Conservation (phyloP, 1,140 invertebrate species). For the Centruroides vittatus region DNA sequence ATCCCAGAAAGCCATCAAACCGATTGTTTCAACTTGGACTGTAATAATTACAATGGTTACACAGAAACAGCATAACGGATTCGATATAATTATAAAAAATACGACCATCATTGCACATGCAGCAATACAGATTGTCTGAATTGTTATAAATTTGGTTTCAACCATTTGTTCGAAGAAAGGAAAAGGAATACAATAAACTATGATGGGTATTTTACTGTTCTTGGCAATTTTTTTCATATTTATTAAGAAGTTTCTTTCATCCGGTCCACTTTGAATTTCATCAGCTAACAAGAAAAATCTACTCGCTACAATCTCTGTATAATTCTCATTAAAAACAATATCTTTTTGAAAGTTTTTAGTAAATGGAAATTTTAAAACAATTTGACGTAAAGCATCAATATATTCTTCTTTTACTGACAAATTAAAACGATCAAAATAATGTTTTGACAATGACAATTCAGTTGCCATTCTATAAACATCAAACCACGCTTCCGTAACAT, state of each 20-base stretch:
- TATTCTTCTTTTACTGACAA: conserved; percentile 58
- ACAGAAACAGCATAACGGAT: conserved; percentile 80
- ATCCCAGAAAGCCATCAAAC: conserved; percentile 89
- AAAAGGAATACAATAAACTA: conserved; percentile 84
- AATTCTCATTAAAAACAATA: conserved; percentile 60
- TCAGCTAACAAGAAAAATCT: conserved; percentile 75
- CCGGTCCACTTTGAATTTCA: conserved; percentile 73
- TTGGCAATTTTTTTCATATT: conserved; percentile 58
- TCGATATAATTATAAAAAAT: conserved; percentile 88
- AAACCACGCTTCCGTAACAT: conserved; percentile 82
- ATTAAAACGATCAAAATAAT: conserved; percentile 41
- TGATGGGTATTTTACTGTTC: conserved; percentile 64
- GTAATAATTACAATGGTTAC: conserved; percentile 88
- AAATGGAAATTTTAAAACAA: conserved; percentile 19
- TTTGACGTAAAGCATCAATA: conserved; percentile 53
- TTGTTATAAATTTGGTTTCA: conserved; percentile 71
- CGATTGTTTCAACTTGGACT: conserved; percentile 87
- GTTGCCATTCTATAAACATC: conserved; percentile 64
- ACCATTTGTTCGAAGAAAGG: conserved; percentile 92
- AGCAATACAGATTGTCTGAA: conserved; percentile 82
- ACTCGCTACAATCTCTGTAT: conserved; percentile 58
- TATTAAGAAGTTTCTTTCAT: conserved; percentile 77
- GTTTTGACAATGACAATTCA: conserved; percentile 50
- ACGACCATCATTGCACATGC: conserved; percentile 88
- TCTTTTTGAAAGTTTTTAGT: conserved; percentile 57